Conservation (phyloP, 2,888 invertebrate genomes). For the Habroteleia sp. region DNA sequence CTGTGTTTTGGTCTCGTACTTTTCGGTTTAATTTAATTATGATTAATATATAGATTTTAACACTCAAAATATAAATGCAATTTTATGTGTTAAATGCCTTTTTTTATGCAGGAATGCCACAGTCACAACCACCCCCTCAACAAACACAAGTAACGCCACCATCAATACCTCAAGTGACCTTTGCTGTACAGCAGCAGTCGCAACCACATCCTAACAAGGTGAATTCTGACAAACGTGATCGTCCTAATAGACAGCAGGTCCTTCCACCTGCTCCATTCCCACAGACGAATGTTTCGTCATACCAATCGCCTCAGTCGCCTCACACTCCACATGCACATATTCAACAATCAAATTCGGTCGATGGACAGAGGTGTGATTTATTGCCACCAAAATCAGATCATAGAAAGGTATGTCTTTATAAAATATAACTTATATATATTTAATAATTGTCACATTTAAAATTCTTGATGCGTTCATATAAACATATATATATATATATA, state of each 20-base stretch:
- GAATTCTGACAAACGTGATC: conserved; percentile 77
- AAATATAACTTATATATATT: too few species aligned
- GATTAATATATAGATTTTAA: too few species aligned
- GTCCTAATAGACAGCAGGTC: conserved; percentile 77
- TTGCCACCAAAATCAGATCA: conserved; percentile 75
- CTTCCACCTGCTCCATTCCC: conserved; percentile 79
- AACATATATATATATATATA: too few species aligned
- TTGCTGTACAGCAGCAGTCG: conserved; percentile 70
- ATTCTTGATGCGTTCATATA: too few species aligned
- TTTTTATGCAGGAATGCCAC: conserved; percentile 63
- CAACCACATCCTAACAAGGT: conserved; percentile 74
- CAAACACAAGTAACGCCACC: conserved; percentile 70
- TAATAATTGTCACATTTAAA: too few species aligned
- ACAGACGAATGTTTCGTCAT: conserved; percentile 73
- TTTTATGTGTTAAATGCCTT: neutral
- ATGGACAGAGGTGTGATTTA: conserved; percentile 74
- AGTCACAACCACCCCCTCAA: conserved; percentile 63
- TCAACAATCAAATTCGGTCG: conserved; percentile 75
- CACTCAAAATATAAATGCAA: too few species aligned
- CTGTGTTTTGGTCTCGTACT: too few species aligned
- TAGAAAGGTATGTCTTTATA: conserved; percentile 74
- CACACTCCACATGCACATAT: conserved; percentile 71
- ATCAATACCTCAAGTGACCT: conserved; percentile 71
- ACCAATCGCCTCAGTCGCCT: conserved; percentile 73
- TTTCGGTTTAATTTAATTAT: too few species aligned